Evolutionary conservation across 2,113 vertebrate species (phyloP).

Genomic region (Fregata magnificens): DNA sequence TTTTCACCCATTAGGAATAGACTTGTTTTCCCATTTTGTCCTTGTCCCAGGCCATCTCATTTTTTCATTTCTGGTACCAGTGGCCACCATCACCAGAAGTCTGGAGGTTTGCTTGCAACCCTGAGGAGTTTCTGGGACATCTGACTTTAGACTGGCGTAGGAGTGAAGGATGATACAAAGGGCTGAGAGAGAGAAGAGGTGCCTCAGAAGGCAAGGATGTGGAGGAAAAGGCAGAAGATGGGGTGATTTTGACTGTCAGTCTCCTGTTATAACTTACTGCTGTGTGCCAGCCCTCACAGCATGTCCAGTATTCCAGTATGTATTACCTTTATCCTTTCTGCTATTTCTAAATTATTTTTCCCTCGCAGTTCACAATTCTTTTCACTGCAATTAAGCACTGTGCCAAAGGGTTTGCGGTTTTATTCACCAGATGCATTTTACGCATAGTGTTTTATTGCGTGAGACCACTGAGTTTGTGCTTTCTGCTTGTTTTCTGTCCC

Average conservation of each 20-base stretch:
- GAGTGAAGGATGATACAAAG: background rate
- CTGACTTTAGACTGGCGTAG: background rate
- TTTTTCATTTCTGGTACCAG: background rate
- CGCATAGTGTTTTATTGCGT: background rate
- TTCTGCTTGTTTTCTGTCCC: background rate
- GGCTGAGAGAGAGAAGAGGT: background rate
- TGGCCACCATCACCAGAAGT: background rate
- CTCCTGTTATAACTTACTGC: background rate
- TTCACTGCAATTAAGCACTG: conserved; percentile 18
- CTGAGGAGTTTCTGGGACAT: background rate
- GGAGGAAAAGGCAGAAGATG: background rate
- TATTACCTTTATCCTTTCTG: background rate
- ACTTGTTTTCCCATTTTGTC: background rate
- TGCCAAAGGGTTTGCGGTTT: conserved; percentile 15
- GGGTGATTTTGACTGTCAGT: background rate
- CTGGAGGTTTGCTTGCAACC: background rate
- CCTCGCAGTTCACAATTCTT: background rate
- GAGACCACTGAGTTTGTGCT: background rate
- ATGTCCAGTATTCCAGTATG: background rate
- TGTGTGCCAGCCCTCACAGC: background rate
- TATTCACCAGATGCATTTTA: background rate
- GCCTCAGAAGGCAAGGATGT: background rate
- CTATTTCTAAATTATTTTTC: background rate
- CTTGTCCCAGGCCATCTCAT: background rate
- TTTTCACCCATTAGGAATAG: background rate